Evolutionary conservation across 1,140 invertebrate species (phyloP).

Genomic region (Drosophila subpulchrella): DNA sequence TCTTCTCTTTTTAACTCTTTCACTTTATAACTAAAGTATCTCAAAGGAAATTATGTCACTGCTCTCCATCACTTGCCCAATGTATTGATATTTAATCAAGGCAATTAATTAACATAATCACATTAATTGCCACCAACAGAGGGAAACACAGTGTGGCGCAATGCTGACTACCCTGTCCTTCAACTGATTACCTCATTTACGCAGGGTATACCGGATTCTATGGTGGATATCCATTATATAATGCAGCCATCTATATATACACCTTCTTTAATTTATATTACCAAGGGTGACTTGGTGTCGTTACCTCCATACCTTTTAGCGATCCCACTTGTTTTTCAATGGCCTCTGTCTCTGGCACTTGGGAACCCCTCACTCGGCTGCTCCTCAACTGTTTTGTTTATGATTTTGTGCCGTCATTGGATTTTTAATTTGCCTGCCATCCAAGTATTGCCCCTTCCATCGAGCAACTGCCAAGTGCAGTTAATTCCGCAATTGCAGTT

Average conservation of each 20-base stretch:
- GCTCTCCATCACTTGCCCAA: slow-evolving; percentile 21
- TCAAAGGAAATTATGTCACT: slow-evolving; percentile 12
- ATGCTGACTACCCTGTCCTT: neutral
- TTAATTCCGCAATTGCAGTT: slow-evolving; percentile 66
- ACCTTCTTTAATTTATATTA: neutral
- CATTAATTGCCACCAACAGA: slow-evolving; percentile 42
- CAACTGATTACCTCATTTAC: neutral
- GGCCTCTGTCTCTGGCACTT: slow-evolving; percentile 23
- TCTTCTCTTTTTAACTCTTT: no score
- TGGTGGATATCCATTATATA: no score
- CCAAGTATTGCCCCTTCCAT: slow-evolving; percentile 3
- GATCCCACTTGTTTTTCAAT: slow-evolving; percentile 12
- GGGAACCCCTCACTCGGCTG: slow-evolving; percentile 3
- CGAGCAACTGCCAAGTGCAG: slow-evolving; percentile 60
- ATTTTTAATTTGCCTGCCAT: slow-evolving; percentile 40
- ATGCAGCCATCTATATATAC: neutral
- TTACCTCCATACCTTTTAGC: neutral
- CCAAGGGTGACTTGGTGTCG: slow-evolving; percentile 9
- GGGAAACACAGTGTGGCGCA: slow-evolving; percentile 14
- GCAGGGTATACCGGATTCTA: neutral
- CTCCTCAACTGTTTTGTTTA: slow-evolving; percentile 63
- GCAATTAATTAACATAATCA: slow-evolving; percentile 68
- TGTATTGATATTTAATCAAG: slow-evolving; percentile 68
- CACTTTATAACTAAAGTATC: neutral
- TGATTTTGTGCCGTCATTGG: slow-evolving; percentile 69